Evolutionary conservation across 2,113 vertebrate species (phyloP).

Genomic region (Hylia prasina): DNA sequence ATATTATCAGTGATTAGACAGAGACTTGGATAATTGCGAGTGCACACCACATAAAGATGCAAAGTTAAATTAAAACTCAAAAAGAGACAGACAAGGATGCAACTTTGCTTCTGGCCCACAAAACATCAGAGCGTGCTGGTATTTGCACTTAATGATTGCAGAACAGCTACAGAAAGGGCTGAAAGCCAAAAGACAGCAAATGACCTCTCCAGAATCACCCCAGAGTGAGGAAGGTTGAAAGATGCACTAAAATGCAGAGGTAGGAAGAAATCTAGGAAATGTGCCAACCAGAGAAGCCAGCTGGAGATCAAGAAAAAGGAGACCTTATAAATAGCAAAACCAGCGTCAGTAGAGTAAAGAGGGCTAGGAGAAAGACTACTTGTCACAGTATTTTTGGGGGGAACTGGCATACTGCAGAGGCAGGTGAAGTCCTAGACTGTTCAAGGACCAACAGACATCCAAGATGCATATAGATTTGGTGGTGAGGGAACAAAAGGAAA

Average conservation of each 20-base stretch:
- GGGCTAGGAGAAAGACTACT: background rate
- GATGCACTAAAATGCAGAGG: background rate
- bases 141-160: background rate
- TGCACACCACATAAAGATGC: background rate
- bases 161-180: background rate
- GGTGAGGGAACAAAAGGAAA: background rate
- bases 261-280: background rate
- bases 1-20: background rate
- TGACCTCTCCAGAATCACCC: background rate
- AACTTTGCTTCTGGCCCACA: background rate
- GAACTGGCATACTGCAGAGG: background rate
- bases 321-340: background rate
- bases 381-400: background rate
- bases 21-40: background rate
- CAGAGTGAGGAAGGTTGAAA: background rate
- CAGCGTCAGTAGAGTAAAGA: background rate
- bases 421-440: background rate
- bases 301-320: background rate
- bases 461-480: background rate
- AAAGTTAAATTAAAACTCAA: background rate
- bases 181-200: background rate
- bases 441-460: background rate
- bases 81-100: background rate
- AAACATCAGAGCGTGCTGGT: background rate
- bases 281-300: background rate